phyloP scores from a whole-genome alignment of 2,797 vertebrate species.

The Epinephelus malabaricus region DNA sequence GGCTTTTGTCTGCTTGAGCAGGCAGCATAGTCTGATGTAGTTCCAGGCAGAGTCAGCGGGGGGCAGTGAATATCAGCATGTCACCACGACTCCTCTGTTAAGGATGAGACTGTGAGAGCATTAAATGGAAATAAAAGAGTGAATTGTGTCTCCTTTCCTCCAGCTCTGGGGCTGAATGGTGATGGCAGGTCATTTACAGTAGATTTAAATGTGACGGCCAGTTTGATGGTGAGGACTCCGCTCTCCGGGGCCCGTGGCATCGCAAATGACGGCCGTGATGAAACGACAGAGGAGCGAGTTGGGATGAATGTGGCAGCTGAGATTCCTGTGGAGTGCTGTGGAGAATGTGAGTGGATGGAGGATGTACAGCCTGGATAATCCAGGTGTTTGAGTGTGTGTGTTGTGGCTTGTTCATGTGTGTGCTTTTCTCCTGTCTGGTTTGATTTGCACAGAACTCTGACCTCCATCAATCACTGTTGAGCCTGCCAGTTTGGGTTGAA shows the following conservation, averaged over 20 bases:
- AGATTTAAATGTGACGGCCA: constrained; percentile 60
- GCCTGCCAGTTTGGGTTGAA: constrained; percentile 56
- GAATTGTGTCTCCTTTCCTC: constrained; percentile 42
- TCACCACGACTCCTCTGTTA: constrained; percentile 7
- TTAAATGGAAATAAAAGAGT: constrained; percentile 47
- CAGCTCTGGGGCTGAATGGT: constrained; percentile 43
- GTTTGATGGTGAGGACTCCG: constrained; percentile 29
- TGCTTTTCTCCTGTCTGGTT: constrained; percentile 31
- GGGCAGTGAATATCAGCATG: constrained; percentile 71
- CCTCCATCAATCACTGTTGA: constrained; percentile 62
- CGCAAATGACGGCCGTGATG: constrained; percentile 5
- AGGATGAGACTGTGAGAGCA: constrained; percentile 15
- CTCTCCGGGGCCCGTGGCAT: constrained; percentile 14
- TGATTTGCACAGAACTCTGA: constrained; percentile 51
- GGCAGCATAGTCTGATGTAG: constrained; percentile 32
- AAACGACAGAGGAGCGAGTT: constrained; percentile 30
- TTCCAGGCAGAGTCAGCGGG: constrained; percentile 55
- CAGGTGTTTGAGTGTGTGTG: constrained; percentile 22
- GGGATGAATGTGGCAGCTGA: constrained; percentile 18
- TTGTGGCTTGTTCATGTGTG: neutral
- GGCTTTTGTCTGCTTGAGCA: constrained; percentile 26
- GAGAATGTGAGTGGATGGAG: constrained; percentile 17
- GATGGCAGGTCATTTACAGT: constrained; percentile 63
- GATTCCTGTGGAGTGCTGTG: constrained; percentile 15
- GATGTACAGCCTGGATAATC: constrained; percentile 13